A percentile compares a stretch with the other conserved stretches of the same genome.
Evolutionary conservation across 2,113 vertebrate species (phyloP).

Genomic region (Hiodon tergisus): DNA sequence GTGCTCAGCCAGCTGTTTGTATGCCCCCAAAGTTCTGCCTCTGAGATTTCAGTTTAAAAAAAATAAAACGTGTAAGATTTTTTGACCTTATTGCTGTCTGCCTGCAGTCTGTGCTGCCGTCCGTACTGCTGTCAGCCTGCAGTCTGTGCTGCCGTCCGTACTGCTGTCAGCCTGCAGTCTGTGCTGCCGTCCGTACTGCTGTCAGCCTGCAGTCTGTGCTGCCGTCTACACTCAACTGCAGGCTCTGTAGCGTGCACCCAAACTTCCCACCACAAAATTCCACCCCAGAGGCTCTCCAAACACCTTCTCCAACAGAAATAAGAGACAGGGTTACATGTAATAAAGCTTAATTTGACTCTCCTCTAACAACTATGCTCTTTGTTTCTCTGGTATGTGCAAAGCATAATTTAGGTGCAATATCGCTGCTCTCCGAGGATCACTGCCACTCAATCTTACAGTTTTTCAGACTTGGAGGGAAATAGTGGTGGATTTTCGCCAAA

Average conservation of each 20-base stretch:
- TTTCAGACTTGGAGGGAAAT: neutral
- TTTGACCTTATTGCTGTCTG: no score
- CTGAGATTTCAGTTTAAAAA: no score
- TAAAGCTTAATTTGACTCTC: conserved; percentile 27
- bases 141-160: neutral
- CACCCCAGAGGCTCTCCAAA: conserved; percentile 13
- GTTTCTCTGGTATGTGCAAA: conserved; percentile 14
- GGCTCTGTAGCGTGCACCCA: conserved; percentile 12
- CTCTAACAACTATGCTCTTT: conserved; percentile 27
- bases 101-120: no score
- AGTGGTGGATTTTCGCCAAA: neutral
- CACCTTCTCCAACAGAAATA: conserved; percentile 31
- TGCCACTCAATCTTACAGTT: conserved; percentile 14
- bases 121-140: neutral
- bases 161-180: neutral
- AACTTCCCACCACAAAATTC: conserved; percentile 26
- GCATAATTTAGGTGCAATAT: conserved; percentile 8
- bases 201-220: conserved; percentile 3
- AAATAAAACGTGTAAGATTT: no score
- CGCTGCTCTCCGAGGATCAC: conserved; percentile 10
- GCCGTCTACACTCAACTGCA: conserved; percentile 7
- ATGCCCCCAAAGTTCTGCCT: no score
- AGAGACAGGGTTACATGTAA: conserved; percentile 28
- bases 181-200: neutral
- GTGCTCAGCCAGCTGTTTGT: no score